Base-by-base conservation (phyloP, 2,797 vertebrate species). In the Coracias cyanogaster region DNA sequence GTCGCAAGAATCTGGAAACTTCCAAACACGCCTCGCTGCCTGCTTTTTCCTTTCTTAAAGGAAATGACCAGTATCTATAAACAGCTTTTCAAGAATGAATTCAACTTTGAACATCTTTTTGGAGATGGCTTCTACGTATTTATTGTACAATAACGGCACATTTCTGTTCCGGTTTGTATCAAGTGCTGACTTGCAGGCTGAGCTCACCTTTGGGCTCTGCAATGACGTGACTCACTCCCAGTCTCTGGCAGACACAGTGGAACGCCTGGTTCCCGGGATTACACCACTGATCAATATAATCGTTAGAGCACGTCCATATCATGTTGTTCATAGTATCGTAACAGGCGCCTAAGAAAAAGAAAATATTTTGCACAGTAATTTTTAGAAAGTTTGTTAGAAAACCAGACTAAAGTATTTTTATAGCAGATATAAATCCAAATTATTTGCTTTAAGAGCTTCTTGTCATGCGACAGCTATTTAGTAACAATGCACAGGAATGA, bases 221-320 rank as follows among this genome's bases (percentile, higher is more conserved):
- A 71, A 99, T 99, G 95, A 99, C 45, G 71, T 99, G 99, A 97
- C 99, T 99, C 90, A 99, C 99, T 51, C 99, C 99, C 52, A 99
- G 98, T 83, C 99, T 98, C 97, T 99, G 99, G 97, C 99, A 99
- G 95, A 99, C 99, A 45, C 99, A 99, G 96, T 99, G 99, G 98
- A 99, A 99, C 72, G 99, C 99, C 95, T 99, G 99, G 96, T 99
- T 99, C 67, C 99, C 99, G 21, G 99, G 99, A 89, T 99, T 99
- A 96, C 99, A 99, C 99, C 99, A 99, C 95, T 99, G 99, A 97
- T 99, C 99, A 25, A 99, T 99, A 82, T 99, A 99, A 97, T 99
- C 99, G 91, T 99, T 99, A 8, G 99, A 99, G 98, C 99, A 99
- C 0, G 99, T 99, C 99, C 99, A 99, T 70, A 99, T 99, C 98